Evolutionary conservation across 2,797 vertebrate genomes (phyloP).

Genomic region (Capromys pilorides): DNA sequence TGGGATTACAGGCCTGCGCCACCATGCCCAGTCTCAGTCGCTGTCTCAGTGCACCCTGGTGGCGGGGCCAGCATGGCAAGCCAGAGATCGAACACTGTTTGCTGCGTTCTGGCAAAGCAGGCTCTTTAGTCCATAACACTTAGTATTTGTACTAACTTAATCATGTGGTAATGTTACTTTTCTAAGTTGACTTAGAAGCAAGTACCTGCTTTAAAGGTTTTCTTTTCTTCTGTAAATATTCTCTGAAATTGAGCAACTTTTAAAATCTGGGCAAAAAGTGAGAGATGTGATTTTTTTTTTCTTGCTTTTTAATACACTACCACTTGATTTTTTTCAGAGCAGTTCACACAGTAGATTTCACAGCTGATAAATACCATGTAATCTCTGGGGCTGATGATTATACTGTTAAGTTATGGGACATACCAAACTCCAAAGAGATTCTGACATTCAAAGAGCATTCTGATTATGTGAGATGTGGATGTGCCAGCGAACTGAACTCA

Average conservation of each 20-base stretch:
- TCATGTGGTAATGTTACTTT: not conserved
- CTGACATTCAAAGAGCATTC: constrained; percentile 91
- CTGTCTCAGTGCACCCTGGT: too few relatives aligned
- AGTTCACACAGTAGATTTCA: constrained; percentile 93
- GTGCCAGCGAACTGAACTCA: constrained; percentile 92
- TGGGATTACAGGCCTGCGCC: too few relatives aligned
- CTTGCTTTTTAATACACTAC: constrained; percentile 37
- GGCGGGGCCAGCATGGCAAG: too few relatives aligned
- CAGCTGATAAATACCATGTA: constrained; percentile 93
- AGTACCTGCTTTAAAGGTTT: constrained; percentile 2
- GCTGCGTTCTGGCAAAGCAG: too few relatives aligned
- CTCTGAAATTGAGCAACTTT: not conserved
- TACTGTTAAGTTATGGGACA: constrained; percentile 94
- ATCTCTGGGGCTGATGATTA: constrained; percentile 96
- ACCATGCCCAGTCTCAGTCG: too few relatives aligned
- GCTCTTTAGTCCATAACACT: not conserved
- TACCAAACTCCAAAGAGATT: constrained; percentile 91
- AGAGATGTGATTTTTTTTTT: constrained; percentile 11
- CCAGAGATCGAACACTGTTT: too few relatives aligned
- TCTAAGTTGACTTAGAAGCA: constrained; percentile 24
- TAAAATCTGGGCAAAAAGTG: not conserved
- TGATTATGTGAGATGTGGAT: constrained; percentile 95
- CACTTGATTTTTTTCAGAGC: constrained; percentile 86
- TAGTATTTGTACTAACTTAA: constrained; percentile 32
- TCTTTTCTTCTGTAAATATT: constrained; percentile 14